Conservation (phyloP, 1,140 invertebrate genomes). For the Ceratitis capitata region DNA sequence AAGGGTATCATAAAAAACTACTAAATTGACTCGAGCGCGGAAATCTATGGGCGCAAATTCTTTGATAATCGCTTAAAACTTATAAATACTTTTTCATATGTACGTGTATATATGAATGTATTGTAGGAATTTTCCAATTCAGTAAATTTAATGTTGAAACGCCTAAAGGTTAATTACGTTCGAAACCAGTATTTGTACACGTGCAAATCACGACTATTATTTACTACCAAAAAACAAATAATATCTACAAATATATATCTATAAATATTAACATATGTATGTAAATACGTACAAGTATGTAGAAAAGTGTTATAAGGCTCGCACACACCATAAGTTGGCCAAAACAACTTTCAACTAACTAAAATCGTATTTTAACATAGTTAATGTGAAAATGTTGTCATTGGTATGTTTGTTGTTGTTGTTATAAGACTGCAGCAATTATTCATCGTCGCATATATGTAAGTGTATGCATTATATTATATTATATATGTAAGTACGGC, state of each 20-base stretch:
- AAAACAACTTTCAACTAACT: conserved; percentile 35
- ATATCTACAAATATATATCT: neutral
- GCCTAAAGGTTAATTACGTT: neutral
- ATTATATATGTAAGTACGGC: too few relatives aligned
- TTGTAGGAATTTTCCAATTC: too few relatives aligned
- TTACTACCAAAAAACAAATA: too few relatives aligned
- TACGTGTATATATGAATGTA: too few relatives aligned
- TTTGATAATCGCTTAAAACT: too few relatives aligned
- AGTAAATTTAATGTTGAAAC: neutral
- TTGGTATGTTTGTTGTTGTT: neutral
- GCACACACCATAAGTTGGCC: neutral
- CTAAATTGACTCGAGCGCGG: too few relatives aligned
- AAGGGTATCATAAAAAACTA: too few relatives aligned
- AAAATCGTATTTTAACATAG: conserved; percentile 14
- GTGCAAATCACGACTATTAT: conserved; percentile 25
- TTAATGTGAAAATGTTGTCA: neutral
- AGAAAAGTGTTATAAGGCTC: neutral
- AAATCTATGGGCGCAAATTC: too few relatives aligned
- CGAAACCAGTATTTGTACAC: neutral
- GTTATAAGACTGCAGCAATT: conserved; percentile 33
- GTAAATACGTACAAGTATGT: neutral
- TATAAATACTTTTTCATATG: too few relatives aligned
- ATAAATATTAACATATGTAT: neutral
- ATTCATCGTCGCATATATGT: conserved; percentile 35
- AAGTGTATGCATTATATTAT: too few relatives aligned